Percentiles rank a stretch among this genome's conserved stretches.
phyloP scores from a whole-genome alignment of 1,140 invertebrate genomes.

The Cherax destructor region DNA sequence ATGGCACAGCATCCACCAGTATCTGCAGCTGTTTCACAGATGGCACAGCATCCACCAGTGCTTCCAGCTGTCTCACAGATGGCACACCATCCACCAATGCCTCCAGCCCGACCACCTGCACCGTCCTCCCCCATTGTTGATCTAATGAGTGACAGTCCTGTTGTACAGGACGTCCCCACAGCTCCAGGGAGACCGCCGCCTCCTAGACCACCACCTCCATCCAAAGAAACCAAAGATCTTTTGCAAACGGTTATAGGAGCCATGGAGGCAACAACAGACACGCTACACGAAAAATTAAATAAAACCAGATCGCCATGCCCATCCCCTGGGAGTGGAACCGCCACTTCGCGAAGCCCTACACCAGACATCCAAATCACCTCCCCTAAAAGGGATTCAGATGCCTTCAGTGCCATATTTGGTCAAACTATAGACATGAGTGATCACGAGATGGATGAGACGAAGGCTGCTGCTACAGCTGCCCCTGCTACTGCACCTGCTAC shows the following conservation, averaged over 20 bases:
- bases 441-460: constrained; percentile 61
- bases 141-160: constrained; percentile 44
- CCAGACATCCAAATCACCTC: constrained; percentile 79
- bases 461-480: constrained; percentile 13
- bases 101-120: constrained; percentile 60
- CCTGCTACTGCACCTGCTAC: constrained; percentile 33
- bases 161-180: constrained; percentile 47
- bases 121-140: constrained; percentile 65
- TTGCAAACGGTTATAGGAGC: constrained; percentile 90
- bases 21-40: no score
- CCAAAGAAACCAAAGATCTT: constrained; percentile 87
- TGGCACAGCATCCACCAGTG: no score
- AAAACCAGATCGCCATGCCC: constrained; percentile 79
- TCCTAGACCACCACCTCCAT: constrained; percentile 79
- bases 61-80: not conserved
- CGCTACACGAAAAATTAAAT: constrained; percentile 87
- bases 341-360: constrained; percentile 88
- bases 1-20: no score
- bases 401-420: constrained; percentile 74
- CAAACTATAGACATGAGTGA: constrained; percentile 71
- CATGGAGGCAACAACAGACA: constrained; percentile 90
- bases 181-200: constrained; percentile 77
- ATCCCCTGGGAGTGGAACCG: constrained; percentile 65
- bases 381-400: constrained; percentile 74
- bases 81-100: constrained; percentile 24